phyloP scores from a whole-genome alignment of 2,797 vertebrate species.

The Benthosema pterotum region DNA sequence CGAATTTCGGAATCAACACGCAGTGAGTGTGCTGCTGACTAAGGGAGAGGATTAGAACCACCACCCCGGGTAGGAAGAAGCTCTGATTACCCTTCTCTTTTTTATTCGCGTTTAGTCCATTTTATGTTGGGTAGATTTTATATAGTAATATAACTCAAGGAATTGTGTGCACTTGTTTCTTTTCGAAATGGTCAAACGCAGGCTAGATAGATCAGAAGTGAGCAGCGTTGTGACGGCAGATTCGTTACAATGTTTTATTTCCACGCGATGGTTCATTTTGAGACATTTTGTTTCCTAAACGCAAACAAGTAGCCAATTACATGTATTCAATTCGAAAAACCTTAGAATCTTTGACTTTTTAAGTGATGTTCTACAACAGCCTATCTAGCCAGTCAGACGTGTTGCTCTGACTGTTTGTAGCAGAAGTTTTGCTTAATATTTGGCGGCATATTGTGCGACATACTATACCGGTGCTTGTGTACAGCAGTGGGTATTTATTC shows the following conservation, averaged over 20 bases:
- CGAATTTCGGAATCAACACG: constrained; percentile 61
- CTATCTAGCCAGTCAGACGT: too few species aligned
- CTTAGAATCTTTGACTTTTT: neutral
- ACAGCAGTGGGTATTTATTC: too few species aligned
- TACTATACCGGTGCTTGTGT: too few species aligned
- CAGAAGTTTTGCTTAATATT: neutral
- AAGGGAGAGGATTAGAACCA: constrained; percentile 68
- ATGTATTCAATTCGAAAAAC: neutral
- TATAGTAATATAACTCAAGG: neutral
- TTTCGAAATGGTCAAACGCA: neutral
- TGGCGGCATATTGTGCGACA: too few species aligned
- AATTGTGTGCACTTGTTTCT: neutral
- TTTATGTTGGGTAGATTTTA: neutral
- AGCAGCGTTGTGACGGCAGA: neutral
- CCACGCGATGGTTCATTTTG: too few species aligned
- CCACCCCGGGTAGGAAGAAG: constrained; percentile 62
- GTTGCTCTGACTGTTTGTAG: neutral
- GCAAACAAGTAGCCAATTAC: neutral
- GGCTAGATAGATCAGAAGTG: neutral
- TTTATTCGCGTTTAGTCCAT: neutral
- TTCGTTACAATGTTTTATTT: neutral
- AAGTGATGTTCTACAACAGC: too few species aligned
- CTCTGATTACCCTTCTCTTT: neutral
- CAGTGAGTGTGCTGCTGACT: constrained; percentile 51
- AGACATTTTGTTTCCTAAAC: too few species aligned